Evolutionary conservation across 1,140 invertebrate species (phyloP), one percentile per base, ranked within the genome.

Genomic region (Drosophila ambigua): DNA sequence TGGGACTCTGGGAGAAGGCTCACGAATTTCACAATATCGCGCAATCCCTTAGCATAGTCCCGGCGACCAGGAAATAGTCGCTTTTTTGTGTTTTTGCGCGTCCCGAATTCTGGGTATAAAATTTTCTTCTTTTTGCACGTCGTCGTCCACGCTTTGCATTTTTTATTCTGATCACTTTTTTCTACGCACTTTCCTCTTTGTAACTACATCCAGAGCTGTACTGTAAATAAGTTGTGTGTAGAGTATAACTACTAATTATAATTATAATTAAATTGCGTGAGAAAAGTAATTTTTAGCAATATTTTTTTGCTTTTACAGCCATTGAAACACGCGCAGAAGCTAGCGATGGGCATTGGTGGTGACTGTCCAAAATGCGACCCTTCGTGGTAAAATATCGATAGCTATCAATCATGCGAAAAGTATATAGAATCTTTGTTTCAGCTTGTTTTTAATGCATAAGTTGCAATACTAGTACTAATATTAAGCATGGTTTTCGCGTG

Each of bases 251-350:
- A 48, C 45, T 58, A 41, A 26, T 7, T 9, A 15, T 23, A 31
- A 39, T 16, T 50, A 44, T 83, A 39, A 39, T 39, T 43, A 54
- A 79, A 76, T 67, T 63, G 71, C 54, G 65, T 51, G 76, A 45
- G 55, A 72, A 76, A 79, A 76, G 26, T 59, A 61, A 62, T 43
- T 62, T 83, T 67, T 83, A 72, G 79, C 80, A 79, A 76, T 72
- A 76, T 79, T 76, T 69, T 39, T 83, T 59, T 64, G 71, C 74
- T 46, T 78, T 83, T 62, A 62, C 65, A 82, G 63, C 64, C 79
- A 75, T 74, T 73, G 79, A 83, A 71, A 83, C 79, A 83, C 79
- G 79, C 79, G 79, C 78, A 81, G 78, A 72, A 83, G 60, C 65
- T 83, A 83, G 79, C 23, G 79, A 83, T 79, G 79, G 13, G 35